Evolutionary conservation across 2,888 invertebrate genomes (phyloP), one percentile per base, ranked within the genome.

Genomic region (Pterostichus madidus): DNA sequence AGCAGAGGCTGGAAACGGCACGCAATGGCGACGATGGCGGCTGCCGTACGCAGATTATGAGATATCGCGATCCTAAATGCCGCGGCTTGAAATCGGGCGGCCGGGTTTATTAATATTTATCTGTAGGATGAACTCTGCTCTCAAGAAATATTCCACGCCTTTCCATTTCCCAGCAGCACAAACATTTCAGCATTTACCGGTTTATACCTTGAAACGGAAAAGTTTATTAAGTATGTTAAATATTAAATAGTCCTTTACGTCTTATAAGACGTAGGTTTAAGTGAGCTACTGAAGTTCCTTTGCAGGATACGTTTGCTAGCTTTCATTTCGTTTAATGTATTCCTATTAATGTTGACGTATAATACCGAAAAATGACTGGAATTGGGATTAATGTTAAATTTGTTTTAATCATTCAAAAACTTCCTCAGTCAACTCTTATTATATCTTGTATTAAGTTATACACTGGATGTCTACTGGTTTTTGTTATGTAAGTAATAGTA

Each of bases 101-200:
- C 52, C 24, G 17, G 53, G 15, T 24, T 80, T 80, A 80, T 80
- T 71, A 80, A 80, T 80, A 80, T 80, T 80, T 80, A 80, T 80
- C 53, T 56, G 56, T n/a, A 44, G 53, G 71, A 68, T 71, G 53
- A 56, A 71, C 73, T 39, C 64, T 13, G 44, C 80, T 2, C 35
- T 64, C 80, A 32, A 52, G 52, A 75, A 75, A 75, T 75, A 52
- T 75, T 52, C 39, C 39, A 24, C 49, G 31, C 52, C 75, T 52
- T 75, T 75, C 49, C 75, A 75, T 49, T 75, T 75, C 75, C 49
- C 6, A 17, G 7, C 39, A 17, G 68, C 44, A 44, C 44, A 44
- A 71, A 71, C 44, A 71, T 71, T 71, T 71, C 68, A 71, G 5
- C 68, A 77, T 56, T 59, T 77, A 44, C 73, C 49, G 46, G 44